Evolutionary conservation across 1,140 invertebrate species (phyloP), one percentile per base, ranked within the genome.

Genomic region (Drosophila trapezifrons): DNA sequence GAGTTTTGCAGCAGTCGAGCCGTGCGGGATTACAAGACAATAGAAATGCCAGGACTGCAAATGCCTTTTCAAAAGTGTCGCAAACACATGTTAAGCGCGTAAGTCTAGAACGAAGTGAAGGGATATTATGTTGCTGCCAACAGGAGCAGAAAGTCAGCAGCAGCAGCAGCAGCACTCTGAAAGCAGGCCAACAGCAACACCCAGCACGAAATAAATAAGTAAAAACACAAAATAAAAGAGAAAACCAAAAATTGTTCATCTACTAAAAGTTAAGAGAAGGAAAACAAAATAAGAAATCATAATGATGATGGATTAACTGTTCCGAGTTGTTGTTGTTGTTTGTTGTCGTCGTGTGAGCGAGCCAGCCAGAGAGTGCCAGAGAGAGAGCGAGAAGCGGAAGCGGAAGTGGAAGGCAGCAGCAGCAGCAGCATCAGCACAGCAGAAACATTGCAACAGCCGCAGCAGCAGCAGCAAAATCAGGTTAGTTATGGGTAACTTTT

Each of bases 251-350:
- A 49, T 22, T 42, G 25, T 63, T 63, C 57, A 70, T 47, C 45
- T 20, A 54, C 38, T 22, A 56, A 65, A 66, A 64, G 54, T 35
- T 59, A 55, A 52, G 20, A 45, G 38, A 58, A 55, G 46, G 20
- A 66, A 51, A 59, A 46, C 67, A 58, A 71, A 76, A 70, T 55
- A 52, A 55, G 52, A 81, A 76, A 79, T 78, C 79, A 79, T 79
- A 76, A 86, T 79, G 79, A 86, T 87, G 83, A 86, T 87, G 83
- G 78, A 86, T 86, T 86, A 82, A 82, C 78, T 82, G 79, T 45
- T 82, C 60, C 67, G n/a, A 79, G 27, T 69, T 59, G 49, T 64
- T 66, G 58, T 46, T 72, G 58, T 64, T 66, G 64, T 22, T 67
- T 49, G 69, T 51, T 51, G 10, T 13, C n/a, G 47, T 51, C 29